These are phyloP conservation scores for Ectropis crepuscularia DNA, from an alignment of 2,888 invertebrate species.

Conservation along the genomic window DNA sequence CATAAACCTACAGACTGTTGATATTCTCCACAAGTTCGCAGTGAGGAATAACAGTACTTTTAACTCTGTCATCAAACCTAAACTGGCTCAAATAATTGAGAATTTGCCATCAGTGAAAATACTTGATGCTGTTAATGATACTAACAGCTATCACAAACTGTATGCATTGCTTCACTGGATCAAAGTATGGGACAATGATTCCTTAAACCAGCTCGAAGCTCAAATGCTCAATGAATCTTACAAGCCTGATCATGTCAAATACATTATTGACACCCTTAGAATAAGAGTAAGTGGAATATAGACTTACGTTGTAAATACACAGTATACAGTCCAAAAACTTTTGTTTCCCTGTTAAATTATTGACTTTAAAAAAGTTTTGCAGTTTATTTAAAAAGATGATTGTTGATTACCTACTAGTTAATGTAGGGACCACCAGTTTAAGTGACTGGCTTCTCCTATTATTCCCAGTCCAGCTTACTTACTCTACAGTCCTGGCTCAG, in stretches of 20 bases:
- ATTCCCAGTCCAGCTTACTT: too few relatives aligned
- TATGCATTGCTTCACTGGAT: conserved; percentile 84
- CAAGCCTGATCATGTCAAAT: conserved; percentile 65
- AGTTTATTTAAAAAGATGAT: too few relatives aligned
- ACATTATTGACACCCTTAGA: conserved; percentile 71
- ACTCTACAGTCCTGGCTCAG: too few relatives aligned
- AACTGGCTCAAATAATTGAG: conserved; percentile 72
- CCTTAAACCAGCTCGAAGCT: conserved; percentile 70
- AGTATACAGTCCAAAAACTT: too few relatives aligned
- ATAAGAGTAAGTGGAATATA: conserved; percentile 57
- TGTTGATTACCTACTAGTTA: too few relatives aligned
- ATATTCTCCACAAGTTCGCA: conserved; percentile 84
- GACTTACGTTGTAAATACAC: too few relatives aligned
- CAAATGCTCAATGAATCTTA: conserved; percentile 68
- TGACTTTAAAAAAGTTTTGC: too few relatives aligned
- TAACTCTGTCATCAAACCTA: conserved; percentile 72
- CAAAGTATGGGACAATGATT: conserved; percentile 70
- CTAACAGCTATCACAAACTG: conserved; percentile 77
- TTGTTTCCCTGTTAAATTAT: too few relatives aligned
- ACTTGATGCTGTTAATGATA: conserved; percentile 66
- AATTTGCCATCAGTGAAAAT: conserved; percentile 71
- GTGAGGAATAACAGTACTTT: conserved; percentile 82
- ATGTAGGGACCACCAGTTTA: too few relatives aligned
- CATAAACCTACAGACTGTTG: conserved; percentile 79
- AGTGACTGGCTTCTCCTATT: too few relatives aligned